These are phyloP conservation scores for Sandelia bainsii DNA, from an alignment of 2,797 vertebrate genomes.

Conservation along the genomic window DNA sequence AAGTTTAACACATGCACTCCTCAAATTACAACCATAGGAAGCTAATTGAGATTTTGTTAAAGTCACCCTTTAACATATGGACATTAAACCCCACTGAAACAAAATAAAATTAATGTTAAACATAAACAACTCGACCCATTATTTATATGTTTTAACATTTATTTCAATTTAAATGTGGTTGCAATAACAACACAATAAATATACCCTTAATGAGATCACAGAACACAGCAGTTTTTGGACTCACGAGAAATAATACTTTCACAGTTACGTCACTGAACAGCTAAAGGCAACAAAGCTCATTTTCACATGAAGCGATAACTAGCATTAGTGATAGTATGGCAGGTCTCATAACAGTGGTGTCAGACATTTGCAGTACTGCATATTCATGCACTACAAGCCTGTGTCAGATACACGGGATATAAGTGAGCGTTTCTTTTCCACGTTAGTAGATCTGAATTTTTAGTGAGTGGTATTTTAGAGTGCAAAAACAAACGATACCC, in stretches of 20 bases:
- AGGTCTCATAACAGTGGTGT: conserved; percentile 49
- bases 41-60: too few relatives aligned
- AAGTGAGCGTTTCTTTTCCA: conserved; percentile 39
- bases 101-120: not conserved
- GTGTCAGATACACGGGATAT: conserved; percentile 40
- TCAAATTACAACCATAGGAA: too few relatives aligned
- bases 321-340: conserved; percentile 55
- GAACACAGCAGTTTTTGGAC: conserved; percentile 76
- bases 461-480: conserved; percentile 67
- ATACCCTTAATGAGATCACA: conserved; percentile 78
- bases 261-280: conserved; percentile 78
- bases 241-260: conserved; percentile 82
- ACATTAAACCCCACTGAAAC: not conserved
- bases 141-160: conserved; percentile 72
- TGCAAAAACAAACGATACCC: conserved; percentile 62
- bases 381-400: conserved; percentile 67
- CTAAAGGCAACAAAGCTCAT: conserved; percentile 67
- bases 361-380: conserved; percentile 48
- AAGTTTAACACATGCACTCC: too few relatives aligned
- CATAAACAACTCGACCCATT: conserved; percentile 7
- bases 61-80: not conserved
- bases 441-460: conserved; percentile 55
- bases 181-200: conserved; percentile 86
- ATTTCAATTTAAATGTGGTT: conserved; percentile 77
- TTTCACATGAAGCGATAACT: conserved; percentile 67